Conservation (phyloP, 2,888 invertebrate genomes). For the Malthinus flaveolus region DNA sequence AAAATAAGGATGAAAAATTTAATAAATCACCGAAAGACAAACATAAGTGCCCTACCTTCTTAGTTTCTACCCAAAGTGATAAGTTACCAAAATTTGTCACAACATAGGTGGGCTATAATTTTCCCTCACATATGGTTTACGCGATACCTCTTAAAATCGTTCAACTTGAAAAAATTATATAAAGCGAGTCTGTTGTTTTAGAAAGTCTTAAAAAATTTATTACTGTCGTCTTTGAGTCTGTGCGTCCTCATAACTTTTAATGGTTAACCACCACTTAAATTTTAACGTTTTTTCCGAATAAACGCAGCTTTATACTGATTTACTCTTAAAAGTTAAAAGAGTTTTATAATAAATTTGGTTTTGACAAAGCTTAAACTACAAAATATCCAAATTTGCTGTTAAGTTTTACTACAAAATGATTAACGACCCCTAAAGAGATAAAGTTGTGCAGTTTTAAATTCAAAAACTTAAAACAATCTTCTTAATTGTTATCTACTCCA, state of each 20-base stretch:
- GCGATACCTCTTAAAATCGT: not conserved
- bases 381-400: conserved; percentile 31
- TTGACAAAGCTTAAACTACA: not conserved
- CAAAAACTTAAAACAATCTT: no score
- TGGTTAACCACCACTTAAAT: not conserved
- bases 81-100: conserved; percentile 25
- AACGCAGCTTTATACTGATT: not conserved
- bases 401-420: conserved; percentile 37
- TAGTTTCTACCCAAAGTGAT: conserved; percentile 12
- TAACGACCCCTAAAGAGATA: conserved; percentile 28
- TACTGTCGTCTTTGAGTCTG: not conserved
- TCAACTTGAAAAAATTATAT: not conserved
- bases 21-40: conserved; percentile 13
- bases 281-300: conserved; percentile 1
- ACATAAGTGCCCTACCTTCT: conserved; percentile 10
- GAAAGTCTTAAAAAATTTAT: conserved; percentile 1
- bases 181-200: no score
- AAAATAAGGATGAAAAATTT: no score
- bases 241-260: not conserved
- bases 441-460: no score
- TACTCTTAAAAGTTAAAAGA: not conserved
- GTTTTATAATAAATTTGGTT: not conserved
- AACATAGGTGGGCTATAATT: conserved; percentile 16
- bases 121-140: not conserved
- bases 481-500: no score